Evolutionary conservation across 2,888 invertebrate genomes (phyloP).

Genomic region (Epinotia nisella): DNA sequence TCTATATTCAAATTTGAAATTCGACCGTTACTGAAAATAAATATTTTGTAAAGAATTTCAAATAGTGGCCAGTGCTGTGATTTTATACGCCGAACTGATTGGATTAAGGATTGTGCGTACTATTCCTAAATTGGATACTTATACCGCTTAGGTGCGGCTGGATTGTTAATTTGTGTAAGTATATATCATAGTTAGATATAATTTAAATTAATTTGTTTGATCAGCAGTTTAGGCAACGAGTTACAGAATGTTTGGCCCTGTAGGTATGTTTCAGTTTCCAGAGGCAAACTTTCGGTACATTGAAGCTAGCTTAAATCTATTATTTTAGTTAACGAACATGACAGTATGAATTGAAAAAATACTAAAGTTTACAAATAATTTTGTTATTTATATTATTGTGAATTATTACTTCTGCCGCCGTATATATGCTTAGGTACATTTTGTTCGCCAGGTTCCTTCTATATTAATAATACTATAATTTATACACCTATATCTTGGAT

Average conservation of each 20-base stretch:
- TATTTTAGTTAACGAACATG: not conserved
- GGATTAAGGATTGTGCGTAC: slow-evolving; percentile 64
- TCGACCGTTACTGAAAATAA: slow-evolving; percentile 50
- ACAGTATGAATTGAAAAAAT: not conserved
- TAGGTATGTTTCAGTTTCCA: slow-evolving; percentile 1
- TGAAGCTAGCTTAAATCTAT: not conserved
- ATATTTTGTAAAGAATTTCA: slow-evolving; percentile 46
- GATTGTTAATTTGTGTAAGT: slow-evolving; percentile 77
- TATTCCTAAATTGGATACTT: slow-evolving; percentile 61
- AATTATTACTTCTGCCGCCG: not conserved
- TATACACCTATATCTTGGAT: not conserved
- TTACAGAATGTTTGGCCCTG: not conserved
- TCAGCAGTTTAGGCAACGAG: slow-evolving; percentile 16
- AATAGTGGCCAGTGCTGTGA: slow-evolving; percentile 73
- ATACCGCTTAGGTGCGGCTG: slow-evolving; percentile 55
- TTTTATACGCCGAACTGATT: slow-evolving; percentile 53
- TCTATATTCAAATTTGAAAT: slow-evolving; percentile 61
- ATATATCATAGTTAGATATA: slow-evolving; percentile 44
- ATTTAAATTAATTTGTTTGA: slow-evolving; percentile 29
- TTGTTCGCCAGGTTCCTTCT: not conserved
- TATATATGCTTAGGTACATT: not conserved
- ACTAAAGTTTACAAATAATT: not conserved
- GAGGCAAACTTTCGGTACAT: not conserved
- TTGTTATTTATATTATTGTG: not conserved
- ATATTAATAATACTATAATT: not conserved